These are phyloP conservation scores for Leptobrachium ailaonicum DNA, from an alignment of 2,113 vertebrate species.

Conservation along the genomic window DNA sequence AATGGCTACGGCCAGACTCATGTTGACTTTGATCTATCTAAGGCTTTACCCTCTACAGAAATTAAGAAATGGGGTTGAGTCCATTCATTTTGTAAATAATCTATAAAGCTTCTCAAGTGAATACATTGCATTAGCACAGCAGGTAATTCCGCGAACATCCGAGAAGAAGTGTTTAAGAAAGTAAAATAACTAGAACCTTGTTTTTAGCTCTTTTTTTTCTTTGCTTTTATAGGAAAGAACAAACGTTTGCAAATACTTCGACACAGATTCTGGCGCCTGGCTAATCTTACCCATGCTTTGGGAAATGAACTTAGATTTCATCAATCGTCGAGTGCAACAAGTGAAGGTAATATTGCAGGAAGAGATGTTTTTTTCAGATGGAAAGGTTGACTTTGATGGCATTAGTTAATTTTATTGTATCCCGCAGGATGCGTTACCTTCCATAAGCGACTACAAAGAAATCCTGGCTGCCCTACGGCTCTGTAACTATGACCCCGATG, in stretches of 20 bases:
- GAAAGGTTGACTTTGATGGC: background rate
- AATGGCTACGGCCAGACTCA: too few relatives aligned
- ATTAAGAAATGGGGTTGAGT: too few relatives aligned
- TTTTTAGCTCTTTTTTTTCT: background rate
- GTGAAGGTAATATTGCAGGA: constrained; percentile 56
- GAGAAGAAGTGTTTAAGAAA: too few relatives aligned
- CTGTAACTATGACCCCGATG: constrained; percentile 66
- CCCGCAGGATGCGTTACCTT: constrained; percentile 58
- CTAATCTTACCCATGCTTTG: constrained; percentile 64
- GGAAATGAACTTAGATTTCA: constrained; percentile 63
- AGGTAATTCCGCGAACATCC: too few relatives aligned
- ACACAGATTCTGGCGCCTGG: constrained; percentile 61
- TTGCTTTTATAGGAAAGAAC: constrained; percentile 56
- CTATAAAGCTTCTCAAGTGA: too few relatives aligned
- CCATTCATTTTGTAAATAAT: too few relatives aligned
- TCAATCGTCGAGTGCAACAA: constrained; percentile 54
- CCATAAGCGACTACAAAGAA: constrained; percentile 63
- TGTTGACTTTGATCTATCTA: too few relatives aligned
- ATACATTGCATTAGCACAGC: too few relatives aligned
- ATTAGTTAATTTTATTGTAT: background rate
- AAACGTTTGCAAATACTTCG: constrained; percentile 66
- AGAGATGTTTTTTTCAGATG: background rate
- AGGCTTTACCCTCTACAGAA: too few relatives aligned
- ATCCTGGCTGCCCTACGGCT: constrained; percentile 64
- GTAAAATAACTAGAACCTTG: too few relatives aligned